Conservation (phyloP, 2,888 invertebrate genomes). For the Yponomeuta malinellus region DNA sequence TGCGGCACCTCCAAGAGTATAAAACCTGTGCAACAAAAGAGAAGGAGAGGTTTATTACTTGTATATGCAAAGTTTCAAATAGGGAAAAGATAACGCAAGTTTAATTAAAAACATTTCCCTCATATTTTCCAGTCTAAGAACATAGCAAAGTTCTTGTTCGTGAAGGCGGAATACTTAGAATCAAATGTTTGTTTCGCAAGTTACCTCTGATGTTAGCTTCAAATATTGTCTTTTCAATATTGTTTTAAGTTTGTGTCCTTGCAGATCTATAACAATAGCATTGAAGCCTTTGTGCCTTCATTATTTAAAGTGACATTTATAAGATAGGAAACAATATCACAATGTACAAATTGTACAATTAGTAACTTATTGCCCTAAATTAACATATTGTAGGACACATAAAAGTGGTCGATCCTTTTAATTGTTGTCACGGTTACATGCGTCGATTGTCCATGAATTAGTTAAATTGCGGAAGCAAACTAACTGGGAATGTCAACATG, state of each 20-base stretch:
- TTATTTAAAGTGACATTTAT: neutral
- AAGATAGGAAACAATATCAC: neutral
- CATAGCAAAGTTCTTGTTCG: slow-evolving; percentile 37
- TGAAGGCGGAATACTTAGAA: slow-evolving; percentile 37
- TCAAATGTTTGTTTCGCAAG: slow-evolving; percentile 38
- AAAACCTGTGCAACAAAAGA: no score
- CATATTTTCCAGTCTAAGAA: slow-evolving; percentile 36
- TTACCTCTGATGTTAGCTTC: slow-evolving; percentile 29
- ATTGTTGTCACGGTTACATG: no score
- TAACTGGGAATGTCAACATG: no score
- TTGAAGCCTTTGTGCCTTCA: neutral
- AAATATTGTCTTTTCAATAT: slow-evolving; percentile 2
- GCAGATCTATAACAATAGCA: neutral
- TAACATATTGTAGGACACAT: no score
- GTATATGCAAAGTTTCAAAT: no score
- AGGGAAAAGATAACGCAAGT: slow-evolving; percentile 38
- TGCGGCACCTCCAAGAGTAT: no score
- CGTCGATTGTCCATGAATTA: no score
- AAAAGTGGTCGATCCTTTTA: no score
- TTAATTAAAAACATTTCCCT: slow-evolving; percentile 54
- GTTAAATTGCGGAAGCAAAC: no score
- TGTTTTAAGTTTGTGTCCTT: neutral
- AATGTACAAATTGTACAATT: neutral
- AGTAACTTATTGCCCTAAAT: no score
- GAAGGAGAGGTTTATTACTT: no score